Base-by-base conservation (phyloP, 2,113 vertebrate species). In the Leuciscus idus region DNA sequence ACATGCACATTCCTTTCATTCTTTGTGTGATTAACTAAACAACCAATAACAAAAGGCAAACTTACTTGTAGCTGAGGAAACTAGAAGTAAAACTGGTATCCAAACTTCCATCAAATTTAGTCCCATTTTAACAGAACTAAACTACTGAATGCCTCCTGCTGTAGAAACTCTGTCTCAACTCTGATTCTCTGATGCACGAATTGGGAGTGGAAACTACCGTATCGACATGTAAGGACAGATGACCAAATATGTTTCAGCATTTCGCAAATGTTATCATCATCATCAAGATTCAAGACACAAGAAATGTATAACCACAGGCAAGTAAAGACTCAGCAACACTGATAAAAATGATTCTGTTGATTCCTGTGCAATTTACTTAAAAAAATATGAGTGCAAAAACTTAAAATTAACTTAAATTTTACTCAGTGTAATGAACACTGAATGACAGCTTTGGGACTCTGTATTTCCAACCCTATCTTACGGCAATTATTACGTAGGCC, bases 21-120 rank as follows among this genome's bases (percentile, higher is more conserved):
- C 28, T 77, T 50, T 26, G 12, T 30, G 26, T n/a, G 19, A 72
- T 12, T 43, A 12, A 15, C 13, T 13, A 77, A 30, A 72, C 26
- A 52, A 62, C 36, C 9, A 77, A 30, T 48, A 66, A 46, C 13
- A 70, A 70, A 70, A 68, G 17, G 15, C 36, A 43, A 85, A 83
- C 88, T 85, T 26, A 89, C 88, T 83, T 6, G 73, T 43, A 83
- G 64, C 85, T 70, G 13, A 59, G 46, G 57, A 84, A 86, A 80
- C n/a, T 39, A 61, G 73, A 62, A 57, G 26, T 61, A 87, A 80
- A 82, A 84, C 72, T 55, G 30, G 4, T 30, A 87, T 64, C 73
- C 88, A 87, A 73, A 83, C 55, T n/a, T 57, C n/a, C 26, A 70
- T 11, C 30, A 78, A 74, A 64, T 33, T 36, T 55, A 17, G 61